Conservation (phyloP, 2,888 invertebrate genomes). For the Nipponacmea schrenckii region DNA sequence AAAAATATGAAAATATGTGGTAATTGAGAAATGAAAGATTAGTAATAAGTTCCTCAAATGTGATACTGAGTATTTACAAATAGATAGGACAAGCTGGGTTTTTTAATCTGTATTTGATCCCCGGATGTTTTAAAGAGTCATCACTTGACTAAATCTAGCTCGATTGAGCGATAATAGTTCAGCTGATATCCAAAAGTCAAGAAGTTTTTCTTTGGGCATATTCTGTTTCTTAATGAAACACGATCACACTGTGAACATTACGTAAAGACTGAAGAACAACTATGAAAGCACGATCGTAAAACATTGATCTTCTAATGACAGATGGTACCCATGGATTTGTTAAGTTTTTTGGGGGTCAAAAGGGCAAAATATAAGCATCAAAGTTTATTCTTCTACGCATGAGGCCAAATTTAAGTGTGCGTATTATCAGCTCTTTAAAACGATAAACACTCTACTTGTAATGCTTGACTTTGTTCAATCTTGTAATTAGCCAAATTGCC, state of each 20-base stretch:
- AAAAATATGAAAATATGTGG: too few species aligned
- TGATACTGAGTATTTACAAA: too few species aligned
- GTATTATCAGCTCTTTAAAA: conserved; percentile 10
- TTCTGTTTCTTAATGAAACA: background rate
- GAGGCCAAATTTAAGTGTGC: background rate
- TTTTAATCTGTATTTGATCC: too few species aligned
- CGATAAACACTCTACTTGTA: conserved; percentile 20
- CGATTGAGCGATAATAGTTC: too few species aligned
- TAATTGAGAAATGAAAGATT: too few species aligned
- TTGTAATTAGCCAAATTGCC: conserved; percentile 23
- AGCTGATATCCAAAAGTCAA: too few species aligned
- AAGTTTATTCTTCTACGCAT: background rate
- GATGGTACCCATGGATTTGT: background rate
- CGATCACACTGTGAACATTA: conserved; percentile 2
- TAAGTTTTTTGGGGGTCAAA: background rate
- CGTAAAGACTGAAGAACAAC: background rate
- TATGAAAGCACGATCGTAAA: background rate
- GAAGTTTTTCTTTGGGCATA: too few species aligned
- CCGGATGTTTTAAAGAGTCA: too few species aligned
- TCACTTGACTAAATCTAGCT: too few species aligned
- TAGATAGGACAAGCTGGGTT: too few species aligned
- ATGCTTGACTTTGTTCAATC: conserved; percentile 24
- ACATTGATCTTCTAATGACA: background rate
- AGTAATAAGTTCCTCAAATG: too few species aligned
- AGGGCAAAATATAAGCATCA: background rate